Base-by-base conservation (phyloP, 1,140 invertebrate species). In the Drosophila watanabei region DNA sequence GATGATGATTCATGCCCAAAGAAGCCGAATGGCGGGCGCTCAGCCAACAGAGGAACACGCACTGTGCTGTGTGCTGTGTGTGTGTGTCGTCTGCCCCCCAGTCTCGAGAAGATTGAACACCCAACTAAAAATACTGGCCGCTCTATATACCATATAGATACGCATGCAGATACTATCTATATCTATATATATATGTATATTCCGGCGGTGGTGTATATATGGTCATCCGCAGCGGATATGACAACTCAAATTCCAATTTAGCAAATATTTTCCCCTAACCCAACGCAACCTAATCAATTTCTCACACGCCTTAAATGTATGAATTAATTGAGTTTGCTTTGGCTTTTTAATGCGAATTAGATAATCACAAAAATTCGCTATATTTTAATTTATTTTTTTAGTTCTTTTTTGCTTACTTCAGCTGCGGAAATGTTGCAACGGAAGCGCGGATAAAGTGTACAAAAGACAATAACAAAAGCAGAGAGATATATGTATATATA, bases 161-260 rank as follows among this genome's bases (percentile, higher is more conserved):
- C 48, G 56, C 18, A 59, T 59, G 39, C 58, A 64, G 7, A 68
- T 52, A 68, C 51, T 54, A 56, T 49, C 14, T 63, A 18, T 56
- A 28, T 57, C 16, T 45, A 16, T 39, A 39, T 78, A 51, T 43
- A 28, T 16, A 37, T 45, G 24, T 66, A 41, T 78, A 56, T 76
- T 64, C 51, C 33, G 33, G 10, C 35, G 18, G 24, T 43, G 52
- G 54, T 66, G 62, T 62, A 14, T 80, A 52, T 43, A 41, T 66
- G 64, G 24, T 39, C 54, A 57, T 57, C 20, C 37, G 49, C 68
- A 71, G 71, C 79, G 85, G 82, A 90, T 90, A 86, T 89, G 85
- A 62, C 82, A 85, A 82, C 86, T 90, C 82, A 64, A 62, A 88
- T 88, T 88, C 72, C 84, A 84, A 82, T 88, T 88, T 75, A 35